Evolutionary conservation across 2,113 vertebrate species (phyloP).

Genomic region (Passer domesticus): DNA sequence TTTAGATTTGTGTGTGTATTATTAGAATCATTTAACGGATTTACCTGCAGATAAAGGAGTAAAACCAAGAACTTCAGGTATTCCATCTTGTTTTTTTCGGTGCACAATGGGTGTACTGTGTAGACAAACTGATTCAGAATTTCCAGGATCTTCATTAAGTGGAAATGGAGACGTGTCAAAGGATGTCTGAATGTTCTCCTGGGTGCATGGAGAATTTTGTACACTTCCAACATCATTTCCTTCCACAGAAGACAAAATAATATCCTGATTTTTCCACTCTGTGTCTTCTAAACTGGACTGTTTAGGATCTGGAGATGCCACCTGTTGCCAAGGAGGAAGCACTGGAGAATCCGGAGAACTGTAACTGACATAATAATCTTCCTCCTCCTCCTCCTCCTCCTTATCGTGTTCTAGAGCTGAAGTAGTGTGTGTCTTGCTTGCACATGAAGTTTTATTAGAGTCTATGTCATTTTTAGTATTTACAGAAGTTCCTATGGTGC

Average conservation of each 20-base stretch:
- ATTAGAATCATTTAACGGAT: neutral
- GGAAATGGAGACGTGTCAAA: slow-evolving; percentile 64
- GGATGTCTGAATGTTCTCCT: neutral
- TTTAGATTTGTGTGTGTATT: neutral
- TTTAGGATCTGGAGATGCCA: slow-evolving; percentile 69
- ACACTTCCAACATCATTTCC: slow-evolving; percentile 27
- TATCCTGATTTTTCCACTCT: slow-evolving; percentile 47
- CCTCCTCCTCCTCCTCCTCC: slow-evolving; percentile 67
- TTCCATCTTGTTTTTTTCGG: slow-evolving; percentile 55
- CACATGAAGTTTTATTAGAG: slow-evolving; percentile 42
- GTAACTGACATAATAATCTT: slow-evolving; percentile 66
- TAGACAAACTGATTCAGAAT: slow-evolving; percentile 66
- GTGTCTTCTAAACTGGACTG: slow-evolving; percentile 51
- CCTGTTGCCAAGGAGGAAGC: slow-evolving; percentile 86
- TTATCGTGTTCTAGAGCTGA: slow-evolving; percentile 54
- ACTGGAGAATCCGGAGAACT: slow-evolving; percentile 81
- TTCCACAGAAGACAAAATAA: slow-evolving; percentile 58
- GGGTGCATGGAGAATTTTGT: slow-evolving; percentile 45
- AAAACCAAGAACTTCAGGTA: slow-evolving; percentile 76
- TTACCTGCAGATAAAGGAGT: slow-evolving; percentile 85
- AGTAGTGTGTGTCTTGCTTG: slow-evolving; percentile 37
- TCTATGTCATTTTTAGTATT: slow-evolving; percentile 11
- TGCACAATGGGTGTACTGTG: slow-evolving; percentile 85
- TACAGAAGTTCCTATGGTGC: slow-evolving; percentile 57
- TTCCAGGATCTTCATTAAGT: slow-evolving; percentile 42